Conservation (phyloP, 1,140 invertebrate genomes). For the Orius laevigatus region DNA sequence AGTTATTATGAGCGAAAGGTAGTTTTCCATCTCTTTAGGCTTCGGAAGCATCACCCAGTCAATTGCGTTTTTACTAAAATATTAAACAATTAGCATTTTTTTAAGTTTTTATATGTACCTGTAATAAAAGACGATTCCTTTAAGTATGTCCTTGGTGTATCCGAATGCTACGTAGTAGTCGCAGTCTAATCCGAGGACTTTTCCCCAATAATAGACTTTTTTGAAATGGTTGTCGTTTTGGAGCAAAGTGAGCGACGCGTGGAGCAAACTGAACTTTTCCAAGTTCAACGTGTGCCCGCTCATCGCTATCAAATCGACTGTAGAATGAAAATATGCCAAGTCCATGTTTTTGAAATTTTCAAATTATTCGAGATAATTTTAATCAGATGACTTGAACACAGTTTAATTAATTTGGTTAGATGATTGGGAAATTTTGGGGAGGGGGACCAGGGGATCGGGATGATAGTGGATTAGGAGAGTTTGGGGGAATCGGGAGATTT, state of each 20-base stretch:
- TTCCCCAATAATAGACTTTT: slow-evolving; percentile 56
- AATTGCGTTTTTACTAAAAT: slow-evolving; percentile 38
- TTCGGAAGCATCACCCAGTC: slow-evolving; percentile 50
- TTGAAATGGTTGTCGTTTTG: slow-evolving; percentile 59
- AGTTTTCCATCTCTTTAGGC: slow-evolving; percentile 36
- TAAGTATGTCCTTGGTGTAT: slow-evolving; percentile 44
- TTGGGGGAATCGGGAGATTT: no score
- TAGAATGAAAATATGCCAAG: not conserved
- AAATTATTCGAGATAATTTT: no score
- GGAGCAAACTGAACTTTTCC: slow-evolving; percentile 8
- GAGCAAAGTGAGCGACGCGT: slow-evolving; percentile 40
- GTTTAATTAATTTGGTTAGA: no score
- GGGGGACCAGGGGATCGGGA: no score
- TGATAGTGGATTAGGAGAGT: no score
- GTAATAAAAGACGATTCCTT: slow-evolving; percentile 49
- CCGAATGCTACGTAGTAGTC: slow-evolving; percentile 63
- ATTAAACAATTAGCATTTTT: slow-evolving; percentile 1
- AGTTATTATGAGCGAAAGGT: slow-evolving; percentile 36
- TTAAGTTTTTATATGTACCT: slow-evolving; percentile 25
- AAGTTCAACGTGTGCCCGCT: slow-evolving; percentile 8
- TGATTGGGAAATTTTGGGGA: no score
- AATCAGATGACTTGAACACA: no score
- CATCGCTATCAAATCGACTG: not conserved
- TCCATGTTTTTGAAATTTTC: slow-evolving; percentile 11
- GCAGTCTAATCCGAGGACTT: slow-evolving; percentile 41